A percentile compares a stretch with the other conserved stretches of the same genome.
Conservation (phyloP, 1,140 invertebrate species). For the Parasteatoda tepidariorum region DNA sequence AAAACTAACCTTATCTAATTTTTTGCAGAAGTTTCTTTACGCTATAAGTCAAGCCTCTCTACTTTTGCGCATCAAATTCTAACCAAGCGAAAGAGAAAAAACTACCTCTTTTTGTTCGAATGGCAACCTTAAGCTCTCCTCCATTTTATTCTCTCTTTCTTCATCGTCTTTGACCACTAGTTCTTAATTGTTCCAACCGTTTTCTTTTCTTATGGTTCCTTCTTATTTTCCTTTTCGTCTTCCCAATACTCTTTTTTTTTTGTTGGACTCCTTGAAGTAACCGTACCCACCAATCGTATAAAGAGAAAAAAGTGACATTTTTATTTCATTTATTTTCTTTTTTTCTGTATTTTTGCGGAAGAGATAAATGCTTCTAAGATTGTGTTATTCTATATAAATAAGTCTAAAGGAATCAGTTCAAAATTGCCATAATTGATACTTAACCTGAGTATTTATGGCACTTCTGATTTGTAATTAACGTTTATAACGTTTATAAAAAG, state of each 20-base stretch:
- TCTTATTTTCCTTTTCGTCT: conserved; percentile 7
- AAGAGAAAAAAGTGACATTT: conserved; percentile 35
- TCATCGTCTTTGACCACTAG: conserved; percentile 60
- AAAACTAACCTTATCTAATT: conserved; percentile 39
- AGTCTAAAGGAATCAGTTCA: background rate
- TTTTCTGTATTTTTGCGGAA: conserved; percentile 37
- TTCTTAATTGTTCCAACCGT: conserved; percentile 60
- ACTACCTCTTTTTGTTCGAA: conserved; percentile 45
- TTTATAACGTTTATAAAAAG: too few relatives aligned
- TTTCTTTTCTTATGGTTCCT: conserved; percentile 51
- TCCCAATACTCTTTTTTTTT: conserved; percentile 9
- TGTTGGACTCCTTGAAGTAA: background rate
- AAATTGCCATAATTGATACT: conserved; percentile 39
- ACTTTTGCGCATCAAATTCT: conserved; percentile 52
- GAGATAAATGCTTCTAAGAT: conserved; percentile 50
- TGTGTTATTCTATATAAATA: conserved; percentile 14
- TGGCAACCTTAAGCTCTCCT: conserved; percentile 59
- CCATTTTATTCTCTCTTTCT: conserved; percentile 56
- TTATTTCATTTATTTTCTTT: conserved; percentile 60
- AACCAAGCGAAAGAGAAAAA: conserved; percentile 51
- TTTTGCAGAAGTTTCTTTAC: conserved; percentile 40
- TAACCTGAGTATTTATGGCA: background rate
- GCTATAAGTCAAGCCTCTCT: conserved; percentile 50
- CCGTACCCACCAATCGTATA: conserved; percentile 31
- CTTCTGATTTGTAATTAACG: background rate